phyloP scores from a whole-genome alignment of 2,797 vertebrate species.

The Garrulus glandarius region DNA sequence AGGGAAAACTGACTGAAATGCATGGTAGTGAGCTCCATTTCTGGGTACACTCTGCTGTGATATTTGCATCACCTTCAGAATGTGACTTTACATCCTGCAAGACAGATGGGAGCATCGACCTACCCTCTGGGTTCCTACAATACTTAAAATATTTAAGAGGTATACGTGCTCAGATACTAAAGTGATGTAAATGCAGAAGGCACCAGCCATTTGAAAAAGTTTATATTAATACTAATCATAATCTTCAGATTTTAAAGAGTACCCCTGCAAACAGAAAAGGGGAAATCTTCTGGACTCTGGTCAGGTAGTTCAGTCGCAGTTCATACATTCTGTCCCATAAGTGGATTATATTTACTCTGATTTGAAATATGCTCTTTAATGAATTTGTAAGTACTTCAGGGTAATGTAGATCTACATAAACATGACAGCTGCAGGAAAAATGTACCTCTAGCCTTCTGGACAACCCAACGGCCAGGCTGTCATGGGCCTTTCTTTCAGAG shows the following conservation, averaged over 20 bases:
- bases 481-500: neutral
- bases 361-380: neutral
- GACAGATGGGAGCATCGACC: neutral
- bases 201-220: neutral
- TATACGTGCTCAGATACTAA: neutral
- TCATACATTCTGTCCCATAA: neutral
- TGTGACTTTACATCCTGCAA: neutral
- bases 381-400: neutral
- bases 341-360: neutral
- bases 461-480: neutral
- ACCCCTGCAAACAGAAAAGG: neutral
- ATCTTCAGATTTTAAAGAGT: neutral
- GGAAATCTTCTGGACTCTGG: neutral
- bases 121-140: neutral
- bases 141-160: constrained; percentile 25
- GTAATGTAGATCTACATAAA: neutral
- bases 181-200: neutral
- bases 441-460: neutral
- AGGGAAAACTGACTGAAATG: neutral
- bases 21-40: neutral
- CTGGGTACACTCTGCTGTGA: neutral
- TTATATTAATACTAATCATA: neutral
- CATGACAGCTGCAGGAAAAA: neutral
- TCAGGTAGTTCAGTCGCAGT: neutral
- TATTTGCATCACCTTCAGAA: neutral